Percentiles rank a stretch among this genome's conserved stretches.
Evolutionary conservation across 1,140 invertebrate species (phyloP).

Genomic region (Drosophila mauritiana): DNA sequence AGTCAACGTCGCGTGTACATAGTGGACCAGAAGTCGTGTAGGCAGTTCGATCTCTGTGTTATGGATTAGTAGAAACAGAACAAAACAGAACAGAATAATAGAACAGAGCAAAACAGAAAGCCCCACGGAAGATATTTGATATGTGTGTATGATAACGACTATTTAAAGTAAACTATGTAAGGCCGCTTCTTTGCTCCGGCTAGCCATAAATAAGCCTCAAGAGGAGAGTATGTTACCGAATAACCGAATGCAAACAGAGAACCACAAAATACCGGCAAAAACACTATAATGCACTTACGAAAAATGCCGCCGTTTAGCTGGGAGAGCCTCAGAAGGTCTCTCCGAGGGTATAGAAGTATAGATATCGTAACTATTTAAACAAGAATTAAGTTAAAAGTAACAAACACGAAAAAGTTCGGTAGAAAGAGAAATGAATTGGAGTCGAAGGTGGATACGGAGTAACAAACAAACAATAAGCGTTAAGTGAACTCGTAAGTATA

Average conservation of each 20-base stretch:
- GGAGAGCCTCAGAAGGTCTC: conserved; percentile 7
- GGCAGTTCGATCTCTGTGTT: conserved; percentile 1
- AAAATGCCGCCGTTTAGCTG: conserved; percentile 65
- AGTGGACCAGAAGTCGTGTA: background rate
- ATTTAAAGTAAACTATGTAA: conserved; percentile 35
- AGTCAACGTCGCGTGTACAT: conserved; percentile 26
- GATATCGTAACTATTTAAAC: conserved; percentile 10
- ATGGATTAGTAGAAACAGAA: background rate
- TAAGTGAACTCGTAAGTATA: conserved; percentile 48
- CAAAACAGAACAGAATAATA: no score
- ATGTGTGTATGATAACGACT: conserved; percentile 14
- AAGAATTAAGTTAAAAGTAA: background rate
- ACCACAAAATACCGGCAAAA: conserved; percentile 17
- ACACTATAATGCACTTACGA: conserved; percentile 40
- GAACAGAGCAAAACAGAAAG: background rate
- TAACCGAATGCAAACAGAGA: conserved; percentile 7
- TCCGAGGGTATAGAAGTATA: conserved; percentile 3
- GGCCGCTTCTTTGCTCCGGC: conserved; percentile 27
- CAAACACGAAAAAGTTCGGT: background rate
- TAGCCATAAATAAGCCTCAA: conserved; percentile 50
- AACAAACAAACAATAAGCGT: conserved; percentile 22
- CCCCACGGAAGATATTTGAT: conserved; percentile 13
- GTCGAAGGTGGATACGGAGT: conserved; percentile 1
- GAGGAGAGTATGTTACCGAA: conserved; percentile 21
- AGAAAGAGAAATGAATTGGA: background rate